These are phyloP conservation scores for Catharus bicknelli DNA, from an alignment of 2,113 vertebrate species.

Conservation along the genomic window DNA sequence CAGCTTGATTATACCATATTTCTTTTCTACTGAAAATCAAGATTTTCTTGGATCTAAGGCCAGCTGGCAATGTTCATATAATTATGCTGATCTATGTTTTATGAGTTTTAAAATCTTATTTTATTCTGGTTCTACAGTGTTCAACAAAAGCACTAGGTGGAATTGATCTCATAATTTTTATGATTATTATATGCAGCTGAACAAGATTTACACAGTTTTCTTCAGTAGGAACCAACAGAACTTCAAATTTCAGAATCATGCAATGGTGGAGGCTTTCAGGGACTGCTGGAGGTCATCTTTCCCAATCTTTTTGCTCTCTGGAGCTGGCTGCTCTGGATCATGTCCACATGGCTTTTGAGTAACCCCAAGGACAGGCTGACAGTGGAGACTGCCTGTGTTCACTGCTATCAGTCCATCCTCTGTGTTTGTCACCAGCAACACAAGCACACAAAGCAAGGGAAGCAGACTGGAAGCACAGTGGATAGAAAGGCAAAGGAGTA, in stretches of 20 bases:
- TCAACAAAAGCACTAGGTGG: neutral
- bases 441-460: neutral
- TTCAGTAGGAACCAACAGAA: neutral
- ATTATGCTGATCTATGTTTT: neutral
- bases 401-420: neutral
- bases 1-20: neutral
- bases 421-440: neutral
- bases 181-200: neutral
- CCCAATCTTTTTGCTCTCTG: neutral
- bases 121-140: neutral
- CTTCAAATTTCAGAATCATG: neutral
- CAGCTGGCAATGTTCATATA: neutral
- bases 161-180: neutral
- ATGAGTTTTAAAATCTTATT: neutral
- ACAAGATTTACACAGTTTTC: neutral
- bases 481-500: neutral
- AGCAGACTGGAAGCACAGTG: neutral
- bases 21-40: neutral
- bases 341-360: neutral
- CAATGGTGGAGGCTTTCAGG: neutral
- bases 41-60: neutral
- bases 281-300: neutral
- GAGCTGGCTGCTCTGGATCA: neutral
- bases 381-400: neutral
- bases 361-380: neutral